Evolutionary conservation across 2,888 invertebrate species (phyloP).

Genomic region (Ephialtes manifestator): DNA sequence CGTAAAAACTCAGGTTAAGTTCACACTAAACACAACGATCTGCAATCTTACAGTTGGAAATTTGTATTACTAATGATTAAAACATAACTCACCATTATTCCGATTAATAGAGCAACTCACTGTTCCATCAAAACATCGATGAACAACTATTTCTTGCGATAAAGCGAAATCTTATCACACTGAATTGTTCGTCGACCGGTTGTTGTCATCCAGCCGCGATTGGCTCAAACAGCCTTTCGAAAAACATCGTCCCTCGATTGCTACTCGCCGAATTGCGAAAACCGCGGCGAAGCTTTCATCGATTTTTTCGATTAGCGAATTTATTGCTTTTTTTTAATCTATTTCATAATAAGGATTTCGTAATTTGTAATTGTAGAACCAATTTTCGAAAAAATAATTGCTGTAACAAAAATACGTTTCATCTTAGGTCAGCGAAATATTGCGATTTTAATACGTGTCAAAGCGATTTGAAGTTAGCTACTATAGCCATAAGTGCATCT

Average conservation of each 20-base stretch:
- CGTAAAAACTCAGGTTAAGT: conserved; percentile 43
- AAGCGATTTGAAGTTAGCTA: too few relatives aligned
- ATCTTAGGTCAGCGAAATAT: too few relatives aligned
- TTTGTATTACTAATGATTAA: background rate
- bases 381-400: too few relatives aligned
- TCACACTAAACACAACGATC: background rate
- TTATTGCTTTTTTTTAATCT: background rate
- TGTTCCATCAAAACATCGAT: conserved; percentile 47
- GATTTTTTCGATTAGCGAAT: background rate
- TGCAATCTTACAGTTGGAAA: background rate
- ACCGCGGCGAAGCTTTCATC: background rate
- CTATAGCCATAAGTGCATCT: too few relatives aligned
- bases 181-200: conserved; percentile 46
- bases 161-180: conserved; percentile 7
- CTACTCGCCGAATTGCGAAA: background rate
- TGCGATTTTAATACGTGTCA: too few relatives aligned
- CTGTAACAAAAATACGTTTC: too few relatives aligned
- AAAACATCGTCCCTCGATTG: conserved; percentile 8
- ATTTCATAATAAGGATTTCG: too few relatives aligned
- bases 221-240: background rate
- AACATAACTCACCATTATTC: conserved; percentile 48
- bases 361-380: too few relatives aligned
- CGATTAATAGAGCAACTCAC: conserved; percentile 21
- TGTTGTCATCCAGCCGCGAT: conserved; percentile 49
- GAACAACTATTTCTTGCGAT: conserved; percentile 21